These are phyloP conservation scores for Thymelicus acteon DNA, from an alignment of 2,888 invertebrate genomes.

Conservation along the genomic window DNA sequence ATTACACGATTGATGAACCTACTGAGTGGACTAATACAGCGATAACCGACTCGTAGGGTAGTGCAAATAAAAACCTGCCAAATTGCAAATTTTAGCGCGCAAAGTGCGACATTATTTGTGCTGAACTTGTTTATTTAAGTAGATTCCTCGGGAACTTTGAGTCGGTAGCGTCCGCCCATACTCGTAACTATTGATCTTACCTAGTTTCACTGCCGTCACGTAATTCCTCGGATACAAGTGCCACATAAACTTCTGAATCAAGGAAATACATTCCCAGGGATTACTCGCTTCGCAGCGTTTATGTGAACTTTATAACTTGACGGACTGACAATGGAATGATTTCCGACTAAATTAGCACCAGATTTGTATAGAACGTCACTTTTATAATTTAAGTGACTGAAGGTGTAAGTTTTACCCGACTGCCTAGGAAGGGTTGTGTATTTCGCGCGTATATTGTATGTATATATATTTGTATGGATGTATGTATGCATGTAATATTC, in stretches of 20 bases:
- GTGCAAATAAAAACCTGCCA: constrained; percentile 2
- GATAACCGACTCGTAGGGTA: too few species aligned
- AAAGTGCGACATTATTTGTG: neutral
- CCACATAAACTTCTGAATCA: constrained; percentile 28
- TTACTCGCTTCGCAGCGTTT: neutral
- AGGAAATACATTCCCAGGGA: constrained; percentile 3
- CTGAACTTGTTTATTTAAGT: neutral
- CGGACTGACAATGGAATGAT: neutral
- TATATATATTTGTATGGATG: too few species aligned
- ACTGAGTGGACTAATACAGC: too few species aligned
- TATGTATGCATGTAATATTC: too few species aligned
- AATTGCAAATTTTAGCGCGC: neutral
- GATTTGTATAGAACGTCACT: too few species aligned
- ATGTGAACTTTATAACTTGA: neutral
- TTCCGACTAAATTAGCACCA: neutral
- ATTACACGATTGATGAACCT: too few species aligned
- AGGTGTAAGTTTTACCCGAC: too few species aligned
- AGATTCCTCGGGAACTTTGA: neutral
- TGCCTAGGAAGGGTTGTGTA: too few species aligned
- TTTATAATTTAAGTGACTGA: too few species aligned
- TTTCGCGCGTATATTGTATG: too few species aligned
- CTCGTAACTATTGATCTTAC: constrained; percentile 32
- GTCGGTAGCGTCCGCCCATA: constrained; percentile 9
- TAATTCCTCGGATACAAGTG: constrained; percentile 27
- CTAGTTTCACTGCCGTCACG: constrained; percentile 26